These are phyloP conservation scores for Chelonus formosanus DNA, from an alignment of 2,888 invertebrate genomes.

Conservation along the genomic window DNA sequence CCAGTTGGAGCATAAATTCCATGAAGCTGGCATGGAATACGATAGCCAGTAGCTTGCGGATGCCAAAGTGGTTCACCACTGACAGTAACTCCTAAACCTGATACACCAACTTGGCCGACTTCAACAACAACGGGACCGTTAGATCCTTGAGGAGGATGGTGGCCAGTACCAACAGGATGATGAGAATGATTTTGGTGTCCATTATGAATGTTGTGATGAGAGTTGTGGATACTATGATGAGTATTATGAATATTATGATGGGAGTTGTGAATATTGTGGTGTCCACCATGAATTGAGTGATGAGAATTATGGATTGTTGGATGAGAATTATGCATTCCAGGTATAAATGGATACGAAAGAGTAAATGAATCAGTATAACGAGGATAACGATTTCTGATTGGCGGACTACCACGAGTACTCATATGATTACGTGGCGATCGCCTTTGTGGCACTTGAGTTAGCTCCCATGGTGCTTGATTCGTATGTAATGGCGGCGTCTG, in stretches of 20 bases:
- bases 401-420: conserved; percentile 59
- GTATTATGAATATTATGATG: conserved; percentile 55
- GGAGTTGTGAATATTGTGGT: conserved; percentile 54
- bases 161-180: conserved; percentile 51
- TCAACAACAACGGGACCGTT: conserved; percentile 60
- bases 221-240: conserved; percentile 57
- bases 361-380: conserved; percentile 55
- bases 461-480: conserved; percentile 66
- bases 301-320: conserved; percentile 56
- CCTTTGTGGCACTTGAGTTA: conserved; percentile 61
- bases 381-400: conserved; percentile 57
- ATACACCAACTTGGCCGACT: conserved; percentile 59
- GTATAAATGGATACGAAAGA: conserved; percentile 52
- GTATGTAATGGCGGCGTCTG: conserved; percentile 66
- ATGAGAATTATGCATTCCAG: conserved; percentile 53
- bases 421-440: conserved; percentile 71
- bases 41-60: conserved; percentile 57
- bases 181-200: conserved; percentile 54
- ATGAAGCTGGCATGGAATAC: conserved; percentile 60
- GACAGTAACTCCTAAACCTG: conserved; percentile 58
- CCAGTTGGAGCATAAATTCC: conserved; percentile 60
- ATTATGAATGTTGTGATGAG: conserved; percentile 56
- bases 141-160: conserved; percentile 51
- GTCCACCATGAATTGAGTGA: conserved; percentile 44
- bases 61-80: conserved; percentile 58